These are phyloP conservation scores for Cistogaster globosa DNA, from an alignment of 2,888 invertebrate genomes.

Conservation along the genomic window DNA sequence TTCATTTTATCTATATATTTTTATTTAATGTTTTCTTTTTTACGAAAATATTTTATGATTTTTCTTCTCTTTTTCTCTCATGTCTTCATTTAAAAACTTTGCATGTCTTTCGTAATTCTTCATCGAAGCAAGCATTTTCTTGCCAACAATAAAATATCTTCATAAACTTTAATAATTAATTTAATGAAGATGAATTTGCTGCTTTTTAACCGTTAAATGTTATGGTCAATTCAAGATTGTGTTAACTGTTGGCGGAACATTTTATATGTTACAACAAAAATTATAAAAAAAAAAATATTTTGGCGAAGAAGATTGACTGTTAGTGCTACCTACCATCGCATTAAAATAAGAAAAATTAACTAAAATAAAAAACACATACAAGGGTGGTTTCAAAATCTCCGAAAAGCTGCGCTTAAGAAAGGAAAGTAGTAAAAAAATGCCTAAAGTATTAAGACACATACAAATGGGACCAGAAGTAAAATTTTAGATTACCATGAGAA, in stretches of 20 bases:
- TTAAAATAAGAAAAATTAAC: no score
- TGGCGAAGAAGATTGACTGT: no score
- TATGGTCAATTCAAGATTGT: conserved; percentile 66
- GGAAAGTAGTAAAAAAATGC: no score
- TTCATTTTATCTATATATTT: not conserved
- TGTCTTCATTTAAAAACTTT: conserved; percentile 24
- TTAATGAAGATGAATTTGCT: conserved; percentile 43
- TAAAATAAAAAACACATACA: no score
- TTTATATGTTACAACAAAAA: conserved; percentile 16
- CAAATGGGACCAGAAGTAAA: no score
- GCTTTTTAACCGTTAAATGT: conserved; percentile 65
- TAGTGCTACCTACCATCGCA: no score
- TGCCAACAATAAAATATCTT: conserved; percentile 19
- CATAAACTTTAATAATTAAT: not conserved
- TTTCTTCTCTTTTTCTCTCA: conserved; percentile 8
- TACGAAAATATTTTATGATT: not conserved
- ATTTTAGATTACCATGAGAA: no score
- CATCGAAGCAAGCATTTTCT: conserved; percentile 45
- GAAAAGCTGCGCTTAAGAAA: no score
- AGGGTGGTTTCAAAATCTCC: no score
- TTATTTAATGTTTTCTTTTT: no score
- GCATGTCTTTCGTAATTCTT: conserved; percentile 62
- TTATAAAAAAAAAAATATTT: not conserved
- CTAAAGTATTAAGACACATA: no score
- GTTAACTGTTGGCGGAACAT: conserved; percentile 66